phyloP scores from a whole-genome alignment of 2,113 vertebrate species.

The Caretta caretta region DNA sequence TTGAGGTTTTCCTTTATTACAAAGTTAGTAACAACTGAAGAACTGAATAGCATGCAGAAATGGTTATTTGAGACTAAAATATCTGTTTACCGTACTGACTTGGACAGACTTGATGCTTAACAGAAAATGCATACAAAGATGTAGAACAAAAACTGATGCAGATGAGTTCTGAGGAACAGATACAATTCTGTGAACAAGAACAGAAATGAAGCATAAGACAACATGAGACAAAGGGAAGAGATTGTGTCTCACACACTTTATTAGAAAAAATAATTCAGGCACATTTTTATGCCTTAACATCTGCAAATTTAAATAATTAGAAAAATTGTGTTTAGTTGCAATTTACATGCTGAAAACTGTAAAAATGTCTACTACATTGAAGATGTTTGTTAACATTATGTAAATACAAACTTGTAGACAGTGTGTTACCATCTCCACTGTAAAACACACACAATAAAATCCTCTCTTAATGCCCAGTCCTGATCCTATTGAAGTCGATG shows the following conservation, averaged over 20 bases:
- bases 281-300: slow-evolving; percentile 19
- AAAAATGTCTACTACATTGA: neutral
- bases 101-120: neutral
- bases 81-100: neutral
- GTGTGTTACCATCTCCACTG: neutral
- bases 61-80: neutral
- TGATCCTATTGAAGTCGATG: neutral
- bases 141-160: neutral
- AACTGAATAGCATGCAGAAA: neutral
- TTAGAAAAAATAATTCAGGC: slow-evolving; percentile 16
- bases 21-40: neutral
- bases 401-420: neutral
- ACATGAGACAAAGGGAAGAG: slow-evolving; percentile 1
- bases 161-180: neutral
- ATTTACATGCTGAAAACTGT: slow-evolving; percentile 2
- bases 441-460: neutral
- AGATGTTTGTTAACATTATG: neutral
- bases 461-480: neutral
- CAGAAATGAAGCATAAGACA: slow-evolving; percentile 20
- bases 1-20: neutral
- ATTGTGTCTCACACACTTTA: neutral
- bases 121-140: neutral
- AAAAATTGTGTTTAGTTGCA: neutral
- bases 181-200: neutral
- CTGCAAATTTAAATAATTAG: neutral